phyloP scores from a whole-genome alignment of 37 sponge, comb jelly and placozoan species.

The Spongilla lacustris region DNA sequence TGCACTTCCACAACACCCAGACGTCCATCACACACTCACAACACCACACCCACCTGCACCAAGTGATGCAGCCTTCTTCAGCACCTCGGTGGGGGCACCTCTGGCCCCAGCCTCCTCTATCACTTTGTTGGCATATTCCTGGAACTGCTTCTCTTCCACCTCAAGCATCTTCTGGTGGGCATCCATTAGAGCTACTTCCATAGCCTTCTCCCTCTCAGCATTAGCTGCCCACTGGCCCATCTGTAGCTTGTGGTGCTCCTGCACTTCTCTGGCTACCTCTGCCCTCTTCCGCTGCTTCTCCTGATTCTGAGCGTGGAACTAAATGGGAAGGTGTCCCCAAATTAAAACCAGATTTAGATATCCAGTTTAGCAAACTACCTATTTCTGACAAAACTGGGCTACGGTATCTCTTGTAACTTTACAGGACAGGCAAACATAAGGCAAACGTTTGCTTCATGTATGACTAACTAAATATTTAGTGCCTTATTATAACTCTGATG shows the following conservation, averaged over 20 bases:
- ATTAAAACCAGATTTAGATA: too few species aligned
- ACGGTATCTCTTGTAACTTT: too few species aligned
- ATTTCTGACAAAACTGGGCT: too few species aligned
- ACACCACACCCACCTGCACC: constrained; percentile 57
- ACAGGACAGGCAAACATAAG: too few species aligned
- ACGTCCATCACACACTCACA: too few species aligned
- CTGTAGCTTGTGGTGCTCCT: constrained; percentile 42
- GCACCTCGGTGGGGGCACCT: constrained; percentile 28
- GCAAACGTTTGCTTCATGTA: too few species aligned
- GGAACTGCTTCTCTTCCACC: constrained; percentile 82
- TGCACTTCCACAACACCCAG: too few species aligned
- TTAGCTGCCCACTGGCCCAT: constrained; percentile 3
- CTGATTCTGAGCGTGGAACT: constrained; percentile 53
- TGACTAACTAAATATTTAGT: too few species aligned
- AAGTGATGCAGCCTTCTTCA: constrained; percentile 30
- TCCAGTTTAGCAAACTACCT: too few species aligned
- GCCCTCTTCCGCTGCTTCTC: constrained; percentile 18
- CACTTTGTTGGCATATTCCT: constrained; percentile 64
- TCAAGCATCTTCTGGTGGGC: constrained; percentile 3
- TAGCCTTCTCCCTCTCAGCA: background rate
- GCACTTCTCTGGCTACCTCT: constrained; percentile 17
- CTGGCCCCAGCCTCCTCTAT: constrained; percentile 54
- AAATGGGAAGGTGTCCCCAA: background rate
- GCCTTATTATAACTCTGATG: too few species aligned
- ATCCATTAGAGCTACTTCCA: background rate